phyloP scores from a whole-genome alignment of 2,888 invertebrate species.

The Lamellibrachia satsuma region DNA sequence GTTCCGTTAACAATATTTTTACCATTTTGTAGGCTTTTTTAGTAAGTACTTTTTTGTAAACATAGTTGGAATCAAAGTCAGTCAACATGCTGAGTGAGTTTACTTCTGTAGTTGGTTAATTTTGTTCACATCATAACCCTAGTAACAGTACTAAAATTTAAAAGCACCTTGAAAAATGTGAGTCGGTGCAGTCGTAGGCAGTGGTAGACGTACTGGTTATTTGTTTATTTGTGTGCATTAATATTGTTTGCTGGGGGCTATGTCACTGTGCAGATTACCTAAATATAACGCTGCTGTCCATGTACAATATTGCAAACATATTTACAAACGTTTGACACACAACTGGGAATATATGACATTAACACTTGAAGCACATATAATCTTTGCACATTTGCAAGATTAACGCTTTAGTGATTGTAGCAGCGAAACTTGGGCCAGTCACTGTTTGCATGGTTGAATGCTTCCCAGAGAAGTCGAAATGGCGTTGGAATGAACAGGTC shows the following conservation, averaged over 20 bases:
- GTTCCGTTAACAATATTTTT: background rate
- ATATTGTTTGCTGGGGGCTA: background rate
- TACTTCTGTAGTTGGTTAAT: background rate
- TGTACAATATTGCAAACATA: background rate
- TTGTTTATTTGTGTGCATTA: constrained; percentile 17
- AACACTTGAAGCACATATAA: background rate
- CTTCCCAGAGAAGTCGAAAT: too few relatives aligned
- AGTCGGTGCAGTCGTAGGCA: background rate
- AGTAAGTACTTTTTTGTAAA: background rate
- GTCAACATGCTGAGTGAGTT: background rate
- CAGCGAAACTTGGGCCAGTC: background rate
- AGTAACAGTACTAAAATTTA: background rate
- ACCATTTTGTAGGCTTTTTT: background rate
- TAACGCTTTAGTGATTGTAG: background rate
- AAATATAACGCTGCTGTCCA: background rate
- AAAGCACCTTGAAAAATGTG: background rate
- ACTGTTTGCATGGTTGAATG: background rate
- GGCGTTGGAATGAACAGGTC: too few relatives aligned
- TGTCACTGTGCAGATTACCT: background rate
- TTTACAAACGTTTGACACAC: background rate
- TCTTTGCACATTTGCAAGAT: background rate
- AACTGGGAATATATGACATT: background rate
- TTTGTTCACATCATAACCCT: background rate
- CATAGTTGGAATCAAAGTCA: background rate
- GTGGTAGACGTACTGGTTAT: background rate